Percentiles rank a stretch among this genome's conserved stretches.
Evolutionary conservation across 30 jellyfish, hydroid and myxozoan genomes (phyloP).

Genomic region (Aurelia coerulea): DNA sequence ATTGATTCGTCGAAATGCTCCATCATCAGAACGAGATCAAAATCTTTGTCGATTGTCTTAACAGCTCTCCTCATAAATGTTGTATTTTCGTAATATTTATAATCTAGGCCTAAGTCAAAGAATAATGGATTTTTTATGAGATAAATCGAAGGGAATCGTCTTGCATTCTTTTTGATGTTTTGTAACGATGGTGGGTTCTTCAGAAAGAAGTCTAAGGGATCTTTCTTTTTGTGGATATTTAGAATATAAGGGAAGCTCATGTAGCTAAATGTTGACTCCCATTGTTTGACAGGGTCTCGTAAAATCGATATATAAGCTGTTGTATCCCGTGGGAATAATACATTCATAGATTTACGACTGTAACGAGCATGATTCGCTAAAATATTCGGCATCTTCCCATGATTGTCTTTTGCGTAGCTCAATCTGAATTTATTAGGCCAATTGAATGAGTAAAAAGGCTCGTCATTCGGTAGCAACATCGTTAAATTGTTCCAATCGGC

Average conservation of each 20-base stretch:
- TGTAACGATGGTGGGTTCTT: constrained; percentile 79
- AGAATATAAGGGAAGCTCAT: constrained; percentile 93
- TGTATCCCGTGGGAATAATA: constrained; percentile 79
- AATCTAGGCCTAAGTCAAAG: constrained; percentile 94
- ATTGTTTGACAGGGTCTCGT: constrained; percentile 96
- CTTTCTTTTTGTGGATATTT: constrained; percentile 71
- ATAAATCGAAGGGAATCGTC: constrained; percentile 83
- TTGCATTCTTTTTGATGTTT: constrained; percentile 68
- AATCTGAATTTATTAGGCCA: constrained; percentile 97
- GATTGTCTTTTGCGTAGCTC: constrained; percentile 61
- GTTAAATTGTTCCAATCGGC: constrained; percentile 93
- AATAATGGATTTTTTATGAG: constrained; percentile 88
- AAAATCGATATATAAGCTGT: constrained; percentile 83
- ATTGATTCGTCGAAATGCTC: constrained; percentile 98
- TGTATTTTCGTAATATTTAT: constrained; percentile 66
- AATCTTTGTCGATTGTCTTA: constrained; percentile 78
- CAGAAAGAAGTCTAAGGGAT: constrained; percentile 87
- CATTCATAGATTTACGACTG: constrained; percentile 90
- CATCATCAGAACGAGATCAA: constrained; percentile 86
- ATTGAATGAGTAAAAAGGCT: constrained; percentile 75
- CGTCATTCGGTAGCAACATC: constrained; percentile 80
- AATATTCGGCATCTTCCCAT: constrained; percentile 76
- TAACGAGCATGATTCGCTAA: constrained; percentile 98
- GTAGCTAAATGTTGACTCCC: constrained; percentile 95
- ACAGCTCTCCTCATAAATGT: constrained; percentile 84